phyloP scores from a whole-genome alignment of 2,797 vertebrate genomes.

The Centropyge bicolor region DNA sequence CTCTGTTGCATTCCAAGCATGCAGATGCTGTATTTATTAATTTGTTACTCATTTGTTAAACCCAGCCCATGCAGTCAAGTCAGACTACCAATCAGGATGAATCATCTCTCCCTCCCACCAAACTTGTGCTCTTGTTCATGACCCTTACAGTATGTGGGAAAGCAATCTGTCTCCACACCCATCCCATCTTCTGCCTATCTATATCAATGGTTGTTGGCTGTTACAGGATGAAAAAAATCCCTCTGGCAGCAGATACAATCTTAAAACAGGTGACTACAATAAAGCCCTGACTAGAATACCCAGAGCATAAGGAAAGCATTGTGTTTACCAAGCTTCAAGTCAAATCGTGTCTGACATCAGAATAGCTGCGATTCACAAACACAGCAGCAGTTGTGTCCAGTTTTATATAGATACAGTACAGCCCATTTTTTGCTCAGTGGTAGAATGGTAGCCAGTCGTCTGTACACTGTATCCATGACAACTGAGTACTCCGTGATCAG shows the following conservation, averaged over 20 bases:
- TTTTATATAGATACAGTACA: constrained; percentile 35
- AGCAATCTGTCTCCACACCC: constrained; percentile 24
- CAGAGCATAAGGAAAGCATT: constrained; percentile 11
- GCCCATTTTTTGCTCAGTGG: constrained; percentile 32
- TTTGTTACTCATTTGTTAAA: constrained; percentile 27
- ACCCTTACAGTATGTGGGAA: constrained; percentile 19
- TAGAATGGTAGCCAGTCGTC: constrained; percentile 49
- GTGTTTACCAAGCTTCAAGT: constrained; percentile 12
- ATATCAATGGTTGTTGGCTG: not conserved
- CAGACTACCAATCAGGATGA: constrained; percentile 11
- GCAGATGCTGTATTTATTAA: constrained; percentile 42
- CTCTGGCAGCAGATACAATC: constrained; percentile 21
- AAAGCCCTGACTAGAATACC: constrained; percentile 5
- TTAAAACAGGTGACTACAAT: not conserved
- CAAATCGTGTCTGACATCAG: constrained; percentile 12
- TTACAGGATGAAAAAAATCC: not conserved
- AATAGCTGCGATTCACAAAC: constrained; percentile 21
- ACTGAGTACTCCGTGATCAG: constrained; percentile 64
- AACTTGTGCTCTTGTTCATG: constrained; percentile 21
- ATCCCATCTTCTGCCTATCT: constrained; percentile 1
- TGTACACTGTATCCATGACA: constrained; percentile 79
- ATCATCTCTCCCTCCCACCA: constrained; percentile 20
- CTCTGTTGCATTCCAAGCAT: constrained; percentile 39
- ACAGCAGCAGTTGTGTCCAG: constrained; percentile 34
- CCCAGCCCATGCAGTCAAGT: not conserved